These are phyloP conservation scores for Hypomesus transpacificus DNA, from an alignment of 2,113 vertebrate species.

Conservation along the genomic window DNA sequence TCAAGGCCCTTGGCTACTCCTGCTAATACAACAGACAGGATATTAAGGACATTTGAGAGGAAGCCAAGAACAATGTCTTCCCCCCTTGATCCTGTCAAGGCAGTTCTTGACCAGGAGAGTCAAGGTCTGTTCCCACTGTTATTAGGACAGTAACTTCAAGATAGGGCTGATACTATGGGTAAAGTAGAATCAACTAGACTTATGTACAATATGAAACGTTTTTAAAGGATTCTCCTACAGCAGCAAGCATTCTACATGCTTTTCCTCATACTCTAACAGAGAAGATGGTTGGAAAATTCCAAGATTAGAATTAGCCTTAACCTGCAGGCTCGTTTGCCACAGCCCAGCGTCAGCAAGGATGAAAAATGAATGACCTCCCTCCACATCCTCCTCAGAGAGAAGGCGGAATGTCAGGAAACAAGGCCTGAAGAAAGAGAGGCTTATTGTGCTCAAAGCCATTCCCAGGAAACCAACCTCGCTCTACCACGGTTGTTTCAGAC, in stretches of 20 bases:
- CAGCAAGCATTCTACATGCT: too few species aligned
- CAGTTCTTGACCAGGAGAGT: too few species aligned
- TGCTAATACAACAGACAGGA: slow-evolving; percentile 22
- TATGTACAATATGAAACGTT: too few species aligned
- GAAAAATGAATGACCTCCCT: slow-evolving; percentile 21
- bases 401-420: background rate
- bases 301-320: slow-evolving; percentile 20
- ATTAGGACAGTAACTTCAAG: too few species aligned
- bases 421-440: slow-evolving; percentile 5
- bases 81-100: background rate
- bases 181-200: too few species aligned
- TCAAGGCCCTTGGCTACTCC: slow-evolving; percentile 30
- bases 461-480: background rate
- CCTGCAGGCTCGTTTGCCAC: slow-evolving; percentile 21
- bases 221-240: too few species aligned
- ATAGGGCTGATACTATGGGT: too few species aligned
- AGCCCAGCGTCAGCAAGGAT: slow-evolving; percentile 25
- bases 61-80: slow-evolving; percentile 34
- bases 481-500: background rate
- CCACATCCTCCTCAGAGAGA: too few species aligned
- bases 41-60: slow-evolving; percentile 50
- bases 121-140: too few species aligned
- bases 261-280: too few species aligned
- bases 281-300: background rate
- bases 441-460: background rate